A percentile compares a stretch with the other conserved stretches of the same genome.
Conservation (phyloP, 2,113 vertebrate species). For the Myotis yumanensis region DNA sequence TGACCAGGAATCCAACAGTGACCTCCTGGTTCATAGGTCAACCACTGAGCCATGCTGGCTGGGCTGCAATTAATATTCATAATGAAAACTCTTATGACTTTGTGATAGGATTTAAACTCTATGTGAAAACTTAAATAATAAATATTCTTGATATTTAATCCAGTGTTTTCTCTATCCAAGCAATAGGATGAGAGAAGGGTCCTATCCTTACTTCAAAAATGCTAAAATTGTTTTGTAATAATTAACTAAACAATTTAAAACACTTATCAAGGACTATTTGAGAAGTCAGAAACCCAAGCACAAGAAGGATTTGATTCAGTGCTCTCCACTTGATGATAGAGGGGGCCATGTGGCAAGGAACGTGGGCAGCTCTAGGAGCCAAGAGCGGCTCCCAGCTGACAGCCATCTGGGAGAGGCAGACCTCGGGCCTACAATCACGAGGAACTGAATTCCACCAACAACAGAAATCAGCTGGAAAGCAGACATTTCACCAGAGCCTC, state of each 20-base stretch:
- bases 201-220: background rate
- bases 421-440: background rate
- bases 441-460: conserved; percentile 30
- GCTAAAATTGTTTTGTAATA: background rate
- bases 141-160: background rate
- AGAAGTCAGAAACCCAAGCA: background rate
- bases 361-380: no score
- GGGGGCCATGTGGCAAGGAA: no score
- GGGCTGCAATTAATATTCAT: background rate
- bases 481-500: background rate
- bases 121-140: background rate
- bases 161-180: background rate
- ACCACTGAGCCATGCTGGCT: no score
- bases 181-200: background rate
- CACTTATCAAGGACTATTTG: background rate
- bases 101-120: background rate
- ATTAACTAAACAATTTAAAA: conserved; percentile 30
- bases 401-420: background rate
- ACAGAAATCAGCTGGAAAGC: background rate
- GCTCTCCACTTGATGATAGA: background rate
- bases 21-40: no score
- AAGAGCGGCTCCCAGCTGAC: background rate
- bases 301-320: background rate
- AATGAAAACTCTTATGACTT: background rate
- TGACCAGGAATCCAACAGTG: no score